Evolutionary conservation across 2,113 vertebrate species (phyloP).

Genomic region (Penelope pileata): DNA sequence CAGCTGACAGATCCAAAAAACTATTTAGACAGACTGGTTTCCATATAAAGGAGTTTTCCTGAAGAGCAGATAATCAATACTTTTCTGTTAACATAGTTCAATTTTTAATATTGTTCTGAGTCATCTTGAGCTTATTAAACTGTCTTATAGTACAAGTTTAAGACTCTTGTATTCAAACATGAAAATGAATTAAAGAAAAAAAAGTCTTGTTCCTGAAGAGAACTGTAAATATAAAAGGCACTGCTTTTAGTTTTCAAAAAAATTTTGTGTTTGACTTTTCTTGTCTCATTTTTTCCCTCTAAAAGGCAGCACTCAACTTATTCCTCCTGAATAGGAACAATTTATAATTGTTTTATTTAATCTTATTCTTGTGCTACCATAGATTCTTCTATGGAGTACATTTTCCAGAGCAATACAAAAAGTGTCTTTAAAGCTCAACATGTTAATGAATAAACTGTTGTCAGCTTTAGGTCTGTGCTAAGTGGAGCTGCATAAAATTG

Average conservation of each 20-base stretch:
- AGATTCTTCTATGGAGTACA: background rate
- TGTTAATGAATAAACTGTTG: slow-evolving; percentile 20
- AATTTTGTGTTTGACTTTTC: background rate
- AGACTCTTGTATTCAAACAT: slow-evolving; percentile 18
- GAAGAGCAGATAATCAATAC: background rate
- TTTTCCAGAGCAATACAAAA: slow-evolving; percentile 1
- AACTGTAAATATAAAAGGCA: background rate
- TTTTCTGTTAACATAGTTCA: slow-evolving; percentile 6
- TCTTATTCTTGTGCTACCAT: background rate
- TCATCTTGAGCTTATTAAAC: background rate
- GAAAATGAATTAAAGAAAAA: background rate
- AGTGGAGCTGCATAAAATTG: slow-evolving; percentile 34
- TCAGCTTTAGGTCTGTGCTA: slow-evolving; percentile 10
- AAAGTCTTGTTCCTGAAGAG: background rate
- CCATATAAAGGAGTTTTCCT: background rate
- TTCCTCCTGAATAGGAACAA: background rate
- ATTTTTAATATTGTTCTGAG: slow-evolving; percentile 15
- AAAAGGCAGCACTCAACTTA: background rate
- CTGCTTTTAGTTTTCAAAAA: background rate
- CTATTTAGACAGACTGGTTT: background rate
- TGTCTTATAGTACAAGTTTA: background rate
- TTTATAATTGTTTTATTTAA: background rate
- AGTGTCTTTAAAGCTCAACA: background rate
- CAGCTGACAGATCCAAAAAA: background rate
- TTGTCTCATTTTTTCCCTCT: background rate